Conservation (phyloP, 2,888 invertebrate genomes). For the Ecdyonurus torrentis region DNA sequence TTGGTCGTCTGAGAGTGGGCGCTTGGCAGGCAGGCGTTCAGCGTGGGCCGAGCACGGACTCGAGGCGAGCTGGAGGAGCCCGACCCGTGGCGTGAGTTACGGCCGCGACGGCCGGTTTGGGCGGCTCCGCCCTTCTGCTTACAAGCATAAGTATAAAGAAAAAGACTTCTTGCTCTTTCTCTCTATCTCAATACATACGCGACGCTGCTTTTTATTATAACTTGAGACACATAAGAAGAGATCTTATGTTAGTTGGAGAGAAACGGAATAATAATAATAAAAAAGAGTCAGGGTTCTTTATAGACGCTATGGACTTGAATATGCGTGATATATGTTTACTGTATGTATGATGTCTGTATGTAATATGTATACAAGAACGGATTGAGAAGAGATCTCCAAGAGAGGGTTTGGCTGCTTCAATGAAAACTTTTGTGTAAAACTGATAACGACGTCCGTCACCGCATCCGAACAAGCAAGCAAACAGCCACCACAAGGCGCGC, state of each 20-base stretch:
- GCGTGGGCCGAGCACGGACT: neutral
- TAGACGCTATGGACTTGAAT: no score
- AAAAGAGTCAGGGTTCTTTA: no score
- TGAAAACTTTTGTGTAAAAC: neutral
- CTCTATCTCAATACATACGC: neutral
- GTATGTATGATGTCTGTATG: no score
- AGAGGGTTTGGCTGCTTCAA: neutral
- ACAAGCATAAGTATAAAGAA: no score
- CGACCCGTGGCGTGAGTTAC: neutral
- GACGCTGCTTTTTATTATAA: no score
- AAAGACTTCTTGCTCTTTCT: no score
- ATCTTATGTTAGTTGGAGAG: no score
- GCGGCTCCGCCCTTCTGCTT: neutral
- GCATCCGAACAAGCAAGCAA: neutral
- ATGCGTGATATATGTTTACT: no score
- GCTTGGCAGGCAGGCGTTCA: neutral
- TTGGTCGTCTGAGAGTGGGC: neutral
- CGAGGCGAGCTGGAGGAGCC: neutral
- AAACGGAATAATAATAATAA: no score
- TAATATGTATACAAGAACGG: no score
- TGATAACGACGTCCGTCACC: neutral
- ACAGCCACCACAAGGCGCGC: neutral
- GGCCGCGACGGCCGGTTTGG: neutral
- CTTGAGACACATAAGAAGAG: no score
- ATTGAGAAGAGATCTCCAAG: neutral